These are phyloP conservation scores for Neodiprion lecontei DNA, from an alignment of 1,140 invertebrate genomes.

Conservation along the genomic window DNA sequence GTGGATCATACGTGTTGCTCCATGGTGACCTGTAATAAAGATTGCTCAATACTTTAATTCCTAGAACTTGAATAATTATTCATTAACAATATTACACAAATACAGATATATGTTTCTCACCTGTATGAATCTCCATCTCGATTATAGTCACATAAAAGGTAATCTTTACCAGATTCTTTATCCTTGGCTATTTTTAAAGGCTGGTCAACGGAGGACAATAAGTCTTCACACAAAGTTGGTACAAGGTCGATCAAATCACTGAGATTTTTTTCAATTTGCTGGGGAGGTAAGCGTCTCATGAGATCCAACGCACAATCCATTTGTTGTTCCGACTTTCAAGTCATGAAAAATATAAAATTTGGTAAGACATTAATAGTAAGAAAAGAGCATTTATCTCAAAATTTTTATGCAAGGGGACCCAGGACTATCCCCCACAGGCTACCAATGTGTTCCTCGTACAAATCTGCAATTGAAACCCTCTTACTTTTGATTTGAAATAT, in stretches of 20 bases:
- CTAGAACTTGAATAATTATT: conserved; percentile 11
- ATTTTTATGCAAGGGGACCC: no score
- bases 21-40: conserved; percentile 86
- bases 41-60: conserved; percentile 21
- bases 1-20: conserved; percentile 98
- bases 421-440: no score
- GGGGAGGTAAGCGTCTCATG: conserved; percentile 97
- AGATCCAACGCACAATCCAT: conserved; percentile 98
- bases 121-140: conserved; percentile 98
- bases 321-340: conserved; percentile 84
- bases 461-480: no score
- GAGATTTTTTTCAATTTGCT: conserved; percentile 98
- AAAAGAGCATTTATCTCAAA: no score
- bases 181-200: conserved; percentile 98
- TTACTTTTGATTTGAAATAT: no score
- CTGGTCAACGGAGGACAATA: conserved; percentile 97
- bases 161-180: conserved; percentile 94
- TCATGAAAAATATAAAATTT: background rate
- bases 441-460: no score
- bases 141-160: conserved; percentile 98
- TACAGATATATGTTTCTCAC: conserved; percentile 55
- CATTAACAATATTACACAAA: conserved; percentile 5
- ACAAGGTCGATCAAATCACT: conserved; percentile 97
- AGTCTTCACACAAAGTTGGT: conserved; percentile 94
- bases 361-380: background rate